A percentile compares a stretch with the other conserved stretches of the same genome.
These are phyloP conservation scores for Zygogramma bicolorata DNA, from an alignment of 2,888 invertebrate species.

Conservation along the genomic window DNA sequence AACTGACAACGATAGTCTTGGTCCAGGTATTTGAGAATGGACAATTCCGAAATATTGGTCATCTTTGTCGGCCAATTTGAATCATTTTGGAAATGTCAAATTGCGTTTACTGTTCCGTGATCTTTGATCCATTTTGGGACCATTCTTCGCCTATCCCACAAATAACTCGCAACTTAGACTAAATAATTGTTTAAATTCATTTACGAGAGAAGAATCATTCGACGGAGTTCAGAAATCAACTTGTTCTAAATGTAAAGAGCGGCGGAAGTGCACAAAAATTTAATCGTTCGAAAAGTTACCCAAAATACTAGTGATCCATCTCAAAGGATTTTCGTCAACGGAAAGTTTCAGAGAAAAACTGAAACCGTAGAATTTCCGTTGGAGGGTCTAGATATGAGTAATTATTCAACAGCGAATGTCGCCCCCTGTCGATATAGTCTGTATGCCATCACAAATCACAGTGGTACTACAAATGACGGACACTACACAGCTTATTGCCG, in stretches of 20 bases:
- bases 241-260: background rate
- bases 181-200: background rate
- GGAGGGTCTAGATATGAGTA: background rate
- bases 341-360: background rate
- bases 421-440: background rate
- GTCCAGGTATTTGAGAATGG: background rate
- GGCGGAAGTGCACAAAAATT: background rate
- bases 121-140: background rate
- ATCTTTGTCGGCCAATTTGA: background rate
- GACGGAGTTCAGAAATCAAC: background rate
- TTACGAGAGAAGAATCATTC: background rate
- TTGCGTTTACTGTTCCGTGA: background rate
- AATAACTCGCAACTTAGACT: background rate
- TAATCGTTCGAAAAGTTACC: background rate
- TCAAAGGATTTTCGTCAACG: background rate
- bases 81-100: background rate
- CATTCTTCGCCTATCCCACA: background rate
- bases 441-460: background rate
- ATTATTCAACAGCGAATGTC: background rate
- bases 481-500: background rate
- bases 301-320: background rate
- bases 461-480: background rate
- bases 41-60: background rate
- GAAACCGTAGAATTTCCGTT: background rate
- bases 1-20: background rate